Conservation (phyloP, 2,888 invertebrate species). For the Xylocampa areola region DNA sequence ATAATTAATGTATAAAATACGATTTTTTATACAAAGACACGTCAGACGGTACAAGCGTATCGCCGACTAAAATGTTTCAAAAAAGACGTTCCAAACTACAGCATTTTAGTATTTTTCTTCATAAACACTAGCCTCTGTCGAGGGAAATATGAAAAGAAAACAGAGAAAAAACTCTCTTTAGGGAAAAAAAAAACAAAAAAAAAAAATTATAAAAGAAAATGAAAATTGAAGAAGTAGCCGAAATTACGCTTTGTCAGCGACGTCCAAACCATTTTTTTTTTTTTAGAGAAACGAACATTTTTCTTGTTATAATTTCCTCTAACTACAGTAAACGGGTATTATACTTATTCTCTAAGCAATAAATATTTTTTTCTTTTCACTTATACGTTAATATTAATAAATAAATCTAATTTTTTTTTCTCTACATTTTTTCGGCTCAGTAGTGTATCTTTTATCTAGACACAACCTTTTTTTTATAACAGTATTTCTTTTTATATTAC, state of each 20-base stretch:
- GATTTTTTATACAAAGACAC: slow-evolving; percentile 85
- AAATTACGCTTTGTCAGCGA: slow-evolving; percentile 58
- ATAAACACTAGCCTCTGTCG: slow-evolving; percentile 65
- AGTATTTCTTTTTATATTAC: slow-evolving; percentile 78
- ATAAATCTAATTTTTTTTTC: slow-evolving; percentile 84
- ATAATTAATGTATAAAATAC: slow-evolving; percentile 87
- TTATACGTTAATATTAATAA: slow-evolving; percentile 79
- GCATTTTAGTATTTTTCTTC: slow-evolving; percentile 61
- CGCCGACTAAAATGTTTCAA: slow-evolving; percentile 83
- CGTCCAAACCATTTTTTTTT: slow-evolving; percentile 58
- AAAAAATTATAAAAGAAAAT: not conserved
- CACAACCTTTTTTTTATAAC: slow-evolving; percentile 86
- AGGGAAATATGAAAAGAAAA: slow-evolving; percentile 58
- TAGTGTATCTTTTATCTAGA: slow-evolving; percentile 86
- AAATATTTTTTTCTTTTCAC: slow-evolving; percentile 88
- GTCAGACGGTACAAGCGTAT: slow-evolving; percentile 68
- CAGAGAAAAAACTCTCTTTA: slow-evolving; percentile 58
- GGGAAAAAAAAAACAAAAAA: slow-evolving; percentile 27
- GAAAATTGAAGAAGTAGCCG: slow-evolving; percentile 49
- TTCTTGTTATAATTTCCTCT: slow-evolving; percentile 65
- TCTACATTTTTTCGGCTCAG: slow-evolving; percentile 77
- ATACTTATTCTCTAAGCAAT: slow-evolving; percentile 81
- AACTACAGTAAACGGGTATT: slow-evolving; percentile 87
- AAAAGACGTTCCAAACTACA: slow-evolving; percentile 75
- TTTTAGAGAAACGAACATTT: slow-evolving; percentile 60